Evolutionary conservation across 2,113 vertebrate genomes (phyloP).

Genomic region (Sapayoa aenigma): DNA sequence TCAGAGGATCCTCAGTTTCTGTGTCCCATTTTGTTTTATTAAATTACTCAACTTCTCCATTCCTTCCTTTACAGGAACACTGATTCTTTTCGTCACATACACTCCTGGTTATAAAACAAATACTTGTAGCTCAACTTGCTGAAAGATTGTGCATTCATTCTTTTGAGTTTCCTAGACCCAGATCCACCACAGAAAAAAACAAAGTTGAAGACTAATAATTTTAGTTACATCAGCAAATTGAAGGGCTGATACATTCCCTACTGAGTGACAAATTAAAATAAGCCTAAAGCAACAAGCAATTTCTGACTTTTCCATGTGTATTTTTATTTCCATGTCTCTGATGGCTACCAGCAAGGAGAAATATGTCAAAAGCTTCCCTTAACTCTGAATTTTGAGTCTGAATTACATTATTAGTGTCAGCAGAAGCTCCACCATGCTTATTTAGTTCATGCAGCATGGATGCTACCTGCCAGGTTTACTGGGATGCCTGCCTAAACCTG

Average conservation of each 20-base stretch:
- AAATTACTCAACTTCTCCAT: not conserved
- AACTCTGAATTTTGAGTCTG: not conserved
- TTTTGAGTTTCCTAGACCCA: not conserved
- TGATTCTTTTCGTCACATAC: not conserved
- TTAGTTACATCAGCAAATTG: not conserved
- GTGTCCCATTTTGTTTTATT: not conserved
- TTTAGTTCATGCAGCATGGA: not conserved
- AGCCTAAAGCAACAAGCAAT: not conserved
- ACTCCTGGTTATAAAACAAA: not conserved
- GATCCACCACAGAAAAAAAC: not conserved
- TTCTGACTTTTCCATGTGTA: not conserved
- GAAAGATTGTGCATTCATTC: not conserved
- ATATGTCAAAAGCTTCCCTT: not conserved
- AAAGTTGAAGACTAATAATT: not conserved
- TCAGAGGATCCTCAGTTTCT: not conserved
- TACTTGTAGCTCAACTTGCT: not conserved
- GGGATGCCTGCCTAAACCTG: not conserved
- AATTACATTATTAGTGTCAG: not conserved
- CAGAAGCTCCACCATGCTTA: not conserved
- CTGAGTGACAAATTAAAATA: not conserved
- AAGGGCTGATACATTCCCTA: not conserved
- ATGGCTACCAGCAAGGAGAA: not conserved
- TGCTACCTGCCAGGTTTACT: not conserved
- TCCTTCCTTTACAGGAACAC: not conserved
- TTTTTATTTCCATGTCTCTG: slow-evolving; percentile 8